These are phyloP conservation scores for Bovichtus variegatus DNA, from an alignment of 2,797 vertebrate genomes.

Conservation along the genomic window DNA sequence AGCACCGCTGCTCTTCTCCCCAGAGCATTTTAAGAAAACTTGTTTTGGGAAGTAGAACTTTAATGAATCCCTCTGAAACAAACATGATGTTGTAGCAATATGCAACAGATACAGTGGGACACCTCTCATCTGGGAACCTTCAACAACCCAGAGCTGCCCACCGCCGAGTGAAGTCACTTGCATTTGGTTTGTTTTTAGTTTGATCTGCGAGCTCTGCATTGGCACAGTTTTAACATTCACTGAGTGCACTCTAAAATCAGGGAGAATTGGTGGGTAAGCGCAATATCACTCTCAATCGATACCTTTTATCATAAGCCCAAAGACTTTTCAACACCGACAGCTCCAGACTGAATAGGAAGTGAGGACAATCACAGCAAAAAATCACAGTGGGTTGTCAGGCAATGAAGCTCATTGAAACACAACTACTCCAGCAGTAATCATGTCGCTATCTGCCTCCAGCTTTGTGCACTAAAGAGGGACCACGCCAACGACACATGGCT, in stretches of 20 bases:
- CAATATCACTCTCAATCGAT: constrained; percentile 72
- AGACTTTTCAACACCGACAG: constrained; percentile 59
- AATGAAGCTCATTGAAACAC: constrained; percentile 59
- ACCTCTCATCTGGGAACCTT: constrained; percentile 50
- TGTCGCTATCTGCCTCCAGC: constrained; percentile 43
- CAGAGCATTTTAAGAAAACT: constrained; percentile 65
- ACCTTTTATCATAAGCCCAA: constrained; percentile 74
- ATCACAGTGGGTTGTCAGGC: constrained; percentile 55
- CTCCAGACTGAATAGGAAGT: constrained; percentile 65
- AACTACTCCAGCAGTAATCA: constrained; percentile 48
- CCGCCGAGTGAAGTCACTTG: constrained; percentile 30
- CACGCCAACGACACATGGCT: constrained; percentile 18
- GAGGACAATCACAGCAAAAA: constrained; percentile 58
- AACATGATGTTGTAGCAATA: constrained; percentile 50
- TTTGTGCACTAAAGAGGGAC: constrained; percentile 42
- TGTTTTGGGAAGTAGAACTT: constrained; percentile 72
- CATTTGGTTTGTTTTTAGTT: constrained; percentile 35
- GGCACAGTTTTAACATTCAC: constrained; percentile 61
- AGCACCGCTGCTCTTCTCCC: constrained; percentile 61
- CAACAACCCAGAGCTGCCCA: constrained; percentile 25
- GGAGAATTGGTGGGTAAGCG: constrained; percentile 72
- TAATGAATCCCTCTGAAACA: constrained; percentile 76
- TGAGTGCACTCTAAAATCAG: constrained; percentile 43
- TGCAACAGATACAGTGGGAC: constrained; percentile 29
- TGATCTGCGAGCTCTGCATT: constrained; percentile 54